Conservation (phyloP, 2,113 vertebrate genomes). For the Lepus timidus region DNA sequence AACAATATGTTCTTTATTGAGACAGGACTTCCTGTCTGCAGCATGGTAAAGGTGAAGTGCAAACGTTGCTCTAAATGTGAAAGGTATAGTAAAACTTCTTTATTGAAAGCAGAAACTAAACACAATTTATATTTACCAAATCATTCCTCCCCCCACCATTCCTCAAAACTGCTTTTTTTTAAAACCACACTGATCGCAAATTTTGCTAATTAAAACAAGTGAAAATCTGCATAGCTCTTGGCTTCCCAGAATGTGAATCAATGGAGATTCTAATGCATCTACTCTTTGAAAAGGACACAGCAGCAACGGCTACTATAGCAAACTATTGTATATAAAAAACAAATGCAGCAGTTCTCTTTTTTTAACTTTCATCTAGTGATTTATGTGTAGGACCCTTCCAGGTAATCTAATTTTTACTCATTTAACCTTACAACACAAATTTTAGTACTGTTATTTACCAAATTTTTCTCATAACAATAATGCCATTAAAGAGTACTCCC, state of each 20-base stretch:
- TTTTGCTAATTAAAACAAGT: conserved; percentile 66
- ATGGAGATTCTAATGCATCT: neutral
- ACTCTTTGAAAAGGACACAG: conserved; percentile 33
- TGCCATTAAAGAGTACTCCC: conserved; percentile 64
- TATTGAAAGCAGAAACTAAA: conserved; percentile 88
- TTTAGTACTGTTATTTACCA: conserved; percentile 65
- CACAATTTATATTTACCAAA: conserved; percentile 77
- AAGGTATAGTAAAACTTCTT: conserved; percentile 89
- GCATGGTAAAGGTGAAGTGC: conserved; percentile 86
- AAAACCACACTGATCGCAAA: conserved; percentile 44
- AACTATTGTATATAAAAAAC: neutral
- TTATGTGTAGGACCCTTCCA: conserved; percentile 51
- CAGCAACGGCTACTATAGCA: neutral
- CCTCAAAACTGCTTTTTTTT: conserved; percentile 60
- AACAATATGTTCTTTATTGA: conserved; percentile 90
- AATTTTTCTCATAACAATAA: conserved; percentile 42
- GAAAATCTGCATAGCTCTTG: conserved; percentile 60
- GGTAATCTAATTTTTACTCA: conserved; percentile 68
- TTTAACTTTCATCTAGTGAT: conserved; percentile 33
- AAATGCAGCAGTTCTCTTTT: neutral
- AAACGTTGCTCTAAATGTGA: conserved; percentile 86
- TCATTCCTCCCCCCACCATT: conserved; percentile 54
- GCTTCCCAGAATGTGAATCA: conserved; percentile 3
- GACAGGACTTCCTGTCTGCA: conserved; percentile 88
- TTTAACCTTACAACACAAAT: conserved; percentile 59